A percentile compares a stretch with the other conserved stretches of the same genome.
Evolutionary conservation across 2,888 invertebrate species (phyloP).

Genomic region (Drosophila eohydei): DNA sequence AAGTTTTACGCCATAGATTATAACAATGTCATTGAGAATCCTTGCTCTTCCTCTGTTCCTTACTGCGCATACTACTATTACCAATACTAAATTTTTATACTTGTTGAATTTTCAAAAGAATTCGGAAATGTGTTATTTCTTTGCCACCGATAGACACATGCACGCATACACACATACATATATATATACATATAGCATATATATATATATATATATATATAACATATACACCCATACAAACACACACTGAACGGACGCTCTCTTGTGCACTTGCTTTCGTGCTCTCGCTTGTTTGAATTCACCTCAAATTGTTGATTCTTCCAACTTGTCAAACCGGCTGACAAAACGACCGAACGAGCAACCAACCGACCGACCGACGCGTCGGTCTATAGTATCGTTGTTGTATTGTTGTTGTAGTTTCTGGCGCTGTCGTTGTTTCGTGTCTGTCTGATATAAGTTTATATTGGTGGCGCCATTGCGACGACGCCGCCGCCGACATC

Average conservation of each 20-base stretch:
- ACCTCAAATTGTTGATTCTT: conserved; percentile 81
- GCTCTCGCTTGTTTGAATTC: conserved; percentile 58
- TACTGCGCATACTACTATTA: conserved; percentile 22
- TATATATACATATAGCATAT: neutral
- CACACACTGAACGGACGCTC: conserved; percentile 25
- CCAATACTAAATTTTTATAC: conserved; percentile 44
- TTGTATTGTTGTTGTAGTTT: conserved; percentile 39
- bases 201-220: neutral
- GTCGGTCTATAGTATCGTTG: conserved; percentile 55
- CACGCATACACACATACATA: neutral
- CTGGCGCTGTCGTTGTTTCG: conserved; percentile 51
- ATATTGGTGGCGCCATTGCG: conserved; percentile 84
- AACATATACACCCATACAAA: neutral
- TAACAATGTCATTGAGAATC: conserved; percentile 19
- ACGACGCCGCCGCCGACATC: conserved; percentile 80
- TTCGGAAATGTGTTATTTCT: conserved; percentile 61
- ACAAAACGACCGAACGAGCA: conserved; percentile 66
- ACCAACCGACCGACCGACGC: conserved; percentile 50
- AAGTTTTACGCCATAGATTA: neutral
- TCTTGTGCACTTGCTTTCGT: conserved; percentile 55
- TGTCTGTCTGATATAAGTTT: conserved; percentile 81
- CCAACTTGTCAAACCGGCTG: conserved; percentile 80
- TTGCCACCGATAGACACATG: conserved; percentile 18
- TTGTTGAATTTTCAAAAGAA: conserved; percentile 62
- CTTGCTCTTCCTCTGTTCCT: conserved; percentile 24